Base-by-base conservation (phyloP, 1,140 invertebrate species). In the Ditylenchus dipsaci region DNA sequence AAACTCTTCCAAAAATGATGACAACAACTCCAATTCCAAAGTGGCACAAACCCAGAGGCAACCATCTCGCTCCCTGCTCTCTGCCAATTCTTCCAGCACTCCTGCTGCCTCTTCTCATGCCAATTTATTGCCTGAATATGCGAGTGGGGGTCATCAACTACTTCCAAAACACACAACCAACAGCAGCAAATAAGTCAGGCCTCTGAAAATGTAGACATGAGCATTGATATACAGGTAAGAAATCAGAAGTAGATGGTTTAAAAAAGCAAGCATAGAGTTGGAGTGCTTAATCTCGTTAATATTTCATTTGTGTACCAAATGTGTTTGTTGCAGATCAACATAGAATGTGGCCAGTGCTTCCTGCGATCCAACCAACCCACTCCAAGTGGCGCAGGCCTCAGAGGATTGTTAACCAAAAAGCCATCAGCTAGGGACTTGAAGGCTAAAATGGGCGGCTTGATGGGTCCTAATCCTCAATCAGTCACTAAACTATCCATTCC, bases 291-390 rank as follows among this genome's bases (percentile, higher is more conserved):
- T n/a, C n/a, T n/a, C n/a, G n/a, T n/a, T n/a, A n/a, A n/a, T n/a
- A n/a, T n/a, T 38, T 5, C 33, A 38, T 38, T 38, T 38, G 33
- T 38, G 33, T 38, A 3, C 3, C 33, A 38, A 5, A 11, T 38
- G 33, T 5, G 17, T 17, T 42, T 8, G 15, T 5, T 23, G 58
- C 38, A 79, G 72, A 74, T 82, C 26, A 76, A 76, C 49, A 82
- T 82, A 27, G 81, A 79, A 62, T 69, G 69, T 38, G 80, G 80
- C 19, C 69, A 78, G 38, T 82, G 82, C 59, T 75, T 79, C 56
- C 65, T 82, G 1, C 56, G 78, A 42, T 76, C 80, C 11, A 68
- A 67, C 17, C 74, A 38, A 62, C 63, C 65, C 21, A 33, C 69
- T 49, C 42, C 70, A 30, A 30, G 42, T 30, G 42, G 53, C 13